Percentiles rank a stretch among this genome's conserved stretches.
Evolutionary conservation across 2,113 vertebrate species (phyloP).

Genomic region (Podilymbus podiceps): DNA sequence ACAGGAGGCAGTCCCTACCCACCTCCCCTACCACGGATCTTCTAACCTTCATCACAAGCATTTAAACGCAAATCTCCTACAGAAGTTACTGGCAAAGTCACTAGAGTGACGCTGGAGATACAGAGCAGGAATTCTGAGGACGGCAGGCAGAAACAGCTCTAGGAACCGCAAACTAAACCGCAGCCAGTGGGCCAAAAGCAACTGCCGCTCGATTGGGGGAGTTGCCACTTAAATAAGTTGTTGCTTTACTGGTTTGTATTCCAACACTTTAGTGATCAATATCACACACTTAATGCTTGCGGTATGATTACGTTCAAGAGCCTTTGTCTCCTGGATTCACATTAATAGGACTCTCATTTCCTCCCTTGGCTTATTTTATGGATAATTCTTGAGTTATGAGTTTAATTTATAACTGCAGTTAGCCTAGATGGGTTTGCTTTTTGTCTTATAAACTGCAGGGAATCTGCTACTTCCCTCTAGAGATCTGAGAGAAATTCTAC

Average conservation of each 20-base stretch:
- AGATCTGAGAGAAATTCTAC: background rate
- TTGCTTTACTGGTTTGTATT: background rate
- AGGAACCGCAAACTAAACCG: background rate
- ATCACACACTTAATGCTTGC: background rate
- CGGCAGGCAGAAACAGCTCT: background rate
- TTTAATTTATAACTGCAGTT: background rate
- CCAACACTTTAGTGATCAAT: background rate
- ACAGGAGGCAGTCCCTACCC: background rate
- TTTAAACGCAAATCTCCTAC: background rate
- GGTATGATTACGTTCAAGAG: background rate
- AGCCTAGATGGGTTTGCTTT: background rate
- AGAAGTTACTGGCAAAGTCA: background rate
- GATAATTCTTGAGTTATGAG: background rate
- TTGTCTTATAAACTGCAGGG: background rate
- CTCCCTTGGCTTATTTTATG: background rate
- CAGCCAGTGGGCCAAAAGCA: background rate
- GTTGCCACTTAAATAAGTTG: background rate
- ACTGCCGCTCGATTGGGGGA: background rate
- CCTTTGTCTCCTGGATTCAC: background rate
- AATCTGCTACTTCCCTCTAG: background rate
- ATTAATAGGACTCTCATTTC: background rate
- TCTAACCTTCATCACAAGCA: background rate
- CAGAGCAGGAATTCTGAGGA: background rate
- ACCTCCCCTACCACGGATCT: background rate
- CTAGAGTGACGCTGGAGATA: background rate